phyloP scores from a whole-genome alignment of 2,113 vertebrate genomes.

The Aptenodytes forsteri region DNA sequence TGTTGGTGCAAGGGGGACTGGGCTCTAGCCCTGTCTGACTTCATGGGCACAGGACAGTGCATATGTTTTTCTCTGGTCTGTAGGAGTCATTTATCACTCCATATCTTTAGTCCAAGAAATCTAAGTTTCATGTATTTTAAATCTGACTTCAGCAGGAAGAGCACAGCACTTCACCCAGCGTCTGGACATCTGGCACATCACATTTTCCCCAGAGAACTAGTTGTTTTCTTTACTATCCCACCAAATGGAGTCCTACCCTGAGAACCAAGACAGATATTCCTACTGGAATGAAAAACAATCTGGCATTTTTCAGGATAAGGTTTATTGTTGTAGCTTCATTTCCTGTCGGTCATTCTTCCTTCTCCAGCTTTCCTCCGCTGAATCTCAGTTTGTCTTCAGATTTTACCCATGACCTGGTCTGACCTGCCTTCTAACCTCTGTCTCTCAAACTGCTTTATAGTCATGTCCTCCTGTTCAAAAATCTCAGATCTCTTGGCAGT shows the following conservation, averaged over 20 bases:
- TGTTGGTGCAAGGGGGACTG: neutral
- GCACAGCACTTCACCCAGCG: neutral
- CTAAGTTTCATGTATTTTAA: neutral
- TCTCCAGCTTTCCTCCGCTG: neutral
- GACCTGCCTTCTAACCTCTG: constrained; percentile 11
- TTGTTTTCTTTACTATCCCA: constrained; percentile 1
- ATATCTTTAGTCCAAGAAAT: neutral
- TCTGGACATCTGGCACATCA: neutral
- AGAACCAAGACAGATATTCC: constrained; percentile 26
- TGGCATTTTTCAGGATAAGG: constrained; percentile 40
- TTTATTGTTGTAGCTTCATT: constrained; percentile 55
- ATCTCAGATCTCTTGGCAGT: neutral
- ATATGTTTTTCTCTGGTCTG: neutral
- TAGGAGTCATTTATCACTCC: neutral
- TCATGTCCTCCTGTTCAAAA: neutral
- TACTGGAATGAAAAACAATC: constrained; percentile 60
- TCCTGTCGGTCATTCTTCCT: constrained; percentile 39
- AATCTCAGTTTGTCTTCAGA: neutral
- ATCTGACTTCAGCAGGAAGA: neutral
- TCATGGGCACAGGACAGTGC: neutral
- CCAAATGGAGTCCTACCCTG: neutral
- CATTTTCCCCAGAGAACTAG: constrained; percentile 15
- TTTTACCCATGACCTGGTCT: constrained; percentile 48
- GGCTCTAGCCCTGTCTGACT: neutral
- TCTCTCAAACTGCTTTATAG: neutral